Percentiles rank a stretch among this genome's conserved stretches.
Conservation (phyloP, 1,140 invertebrate genomes). For the Drosophila parabipectinata region DNA sequence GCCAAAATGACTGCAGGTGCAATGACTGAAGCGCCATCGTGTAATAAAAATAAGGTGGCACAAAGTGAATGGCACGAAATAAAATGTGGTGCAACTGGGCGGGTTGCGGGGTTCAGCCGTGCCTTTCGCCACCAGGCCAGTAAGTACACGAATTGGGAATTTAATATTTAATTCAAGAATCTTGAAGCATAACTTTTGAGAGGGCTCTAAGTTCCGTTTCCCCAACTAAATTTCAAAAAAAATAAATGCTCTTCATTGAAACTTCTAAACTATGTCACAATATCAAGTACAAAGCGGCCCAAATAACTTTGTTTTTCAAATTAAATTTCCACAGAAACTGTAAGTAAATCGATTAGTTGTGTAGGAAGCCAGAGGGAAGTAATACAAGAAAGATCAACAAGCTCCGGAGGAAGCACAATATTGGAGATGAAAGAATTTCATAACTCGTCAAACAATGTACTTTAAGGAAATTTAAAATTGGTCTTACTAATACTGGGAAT, state of each 20-base stretch:
- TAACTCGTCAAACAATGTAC: not conserved
- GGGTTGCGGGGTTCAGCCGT: slow-evolving; percentile 33
- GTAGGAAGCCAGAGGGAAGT: not conserved
- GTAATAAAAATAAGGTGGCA: slow-evolving; percentile 69
- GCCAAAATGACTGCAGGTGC: slow-evolving; percentile 75
- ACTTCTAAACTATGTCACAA: not conserved
- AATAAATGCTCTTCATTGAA: not conserved
- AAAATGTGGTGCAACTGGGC: slow-evolving; percentile 41
- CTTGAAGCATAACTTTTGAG: not conserved
- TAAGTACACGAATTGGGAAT: slow-evolving; percentile 13
- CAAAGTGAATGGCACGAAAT: slow-evolving; percentile 23
- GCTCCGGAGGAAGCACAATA: not conserved
- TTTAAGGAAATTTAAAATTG: not conserved
- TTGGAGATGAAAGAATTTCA: not conserved
- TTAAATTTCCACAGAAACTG: not conserved
- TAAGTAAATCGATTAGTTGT: slow-evolving; percentile 1
- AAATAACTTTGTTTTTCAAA: not conserved
- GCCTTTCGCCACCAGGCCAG: not conserved
- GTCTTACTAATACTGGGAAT: not conserved
- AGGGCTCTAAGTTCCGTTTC: not conserved
- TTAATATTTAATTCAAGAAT: not conserved
- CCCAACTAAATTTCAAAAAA: not conserved
- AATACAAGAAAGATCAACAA: not conserved
- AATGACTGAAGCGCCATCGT: slow-evolving; percentile 68
- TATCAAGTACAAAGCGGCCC: not conserved